A percentile compares a stretch with the other conserved stretches of the same genome.
Evolutionary conservation across 2,797 vertebrate species (phyloP).

Genomic region (Xiphophorus birchmanni): DNA sequence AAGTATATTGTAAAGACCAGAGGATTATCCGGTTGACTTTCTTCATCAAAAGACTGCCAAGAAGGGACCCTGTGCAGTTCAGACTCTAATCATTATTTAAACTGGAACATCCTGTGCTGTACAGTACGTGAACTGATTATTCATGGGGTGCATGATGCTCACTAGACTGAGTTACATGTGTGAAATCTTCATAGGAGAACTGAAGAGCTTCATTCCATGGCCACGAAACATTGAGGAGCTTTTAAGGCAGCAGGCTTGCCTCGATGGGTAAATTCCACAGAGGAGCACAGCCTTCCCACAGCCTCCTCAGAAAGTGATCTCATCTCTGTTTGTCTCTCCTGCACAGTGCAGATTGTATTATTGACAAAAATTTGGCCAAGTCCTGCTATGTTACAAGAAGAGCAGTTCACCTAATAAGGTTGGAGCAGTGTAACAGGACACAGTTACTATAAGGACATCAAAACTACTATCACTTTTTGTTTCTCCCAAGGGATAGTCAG

Average conservation of each 20-base stretch:
- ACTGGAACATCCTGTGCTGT: constrained; percentile 27
- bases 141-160: constrained; percentile 4
- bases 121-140: neutral
- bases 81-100: constrained; percentile 26
- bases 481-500: neutral
- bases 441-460: neutral
- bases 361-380: constrained; percentile 32
- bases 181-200: constrained; percentile 23
- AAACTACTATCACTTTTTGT: constrained; percentile 23
- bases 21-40: constrained; percentile 39
- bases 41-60: constrained; percentile 30
- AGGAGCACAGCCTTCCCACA: constrained; percentile 53
- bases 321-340: constrained; percentile 43
- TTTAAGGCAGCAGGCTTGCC: constrained; percentile 50
- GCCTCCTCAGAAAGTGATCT: constrained; percentile 44
- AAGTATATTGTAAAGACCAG: constrained; percentile 47
- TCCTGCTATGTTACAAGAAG: constrained; percentile 26
- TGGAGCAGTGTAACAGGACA: constrained; percentile 31
- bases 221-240: constrained; percentile 35
- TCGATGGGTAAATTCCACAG: constrained; percentile 35
- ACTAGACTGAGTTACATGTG: constrained; percentile 19
- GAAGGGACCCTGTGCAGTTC: constrained; percentile 16
- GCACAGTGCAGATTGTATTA: constrained; percentile 49
- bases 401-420: constrained; percentile 15
- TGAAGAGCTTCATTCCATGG: constrained; percentile 6